Evolutionary conservation across 2,113 vertebrate species (phyloP), one percentile per base, ranked within the genome.

Genomic region (Nothocercus nigrocapillus): DNA sequence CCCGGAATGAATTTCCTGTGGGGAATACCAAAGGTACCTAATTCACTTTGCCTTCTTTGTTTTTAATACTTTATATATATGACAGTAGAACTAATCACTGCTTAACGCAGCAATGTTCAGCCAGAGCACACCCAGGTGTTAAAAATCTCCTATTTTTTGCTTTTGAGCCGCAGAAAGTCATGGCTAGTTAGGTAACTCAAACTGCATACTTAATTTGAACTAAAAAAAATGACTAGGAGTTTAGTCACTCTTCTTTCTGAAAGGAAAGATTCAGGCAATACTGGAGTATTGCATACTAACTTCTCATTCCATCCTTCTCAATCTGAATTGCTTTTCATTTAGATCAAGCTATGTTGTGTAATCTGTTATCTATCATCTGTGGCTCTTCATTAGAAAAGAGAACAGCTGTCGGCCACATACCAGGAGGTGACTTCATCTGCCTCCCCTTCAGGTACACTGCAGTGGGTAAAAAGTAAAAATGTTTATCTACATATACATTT

Each of bases 311-410:
- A 56, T 69, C 53, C 85, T 83, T 69, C 63, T 85, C 93, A 27
- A 42, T 91, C 54, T 59, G 7, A 74, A 89, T 63, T 92, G 7
- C 34, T 85, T 79, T 93, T 91, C n/a, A 69, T 89, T 88, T 94
- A 89, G 73, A 85, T 93, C 32, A 84, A 80, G 73, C 40, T 85
- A 73, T 82, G 73, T 82, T 76, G 5, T 63, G 34, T 84, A 59
- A 82, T 89, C 17, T 72, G 6, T 89, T 90, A 44, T 73, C 58
- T 95, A 20, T 78, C 42, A 66, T 90, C 40, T 87, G 32, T 68
- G 72, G 38, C 59, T 93, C 32, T 47, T 91, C 18, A 78, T 94
- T 75, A 91, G 38, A 69, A 84, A 91, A 67, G 32, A 69, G 61
- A 93, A 67, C 70, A 93, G 36, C 76, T 94, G 58, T 58, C 70